Conservation (phyloP, 2,113 vertebrate genomes). For the Boulengeromyrus knoepffleri region DNA sequence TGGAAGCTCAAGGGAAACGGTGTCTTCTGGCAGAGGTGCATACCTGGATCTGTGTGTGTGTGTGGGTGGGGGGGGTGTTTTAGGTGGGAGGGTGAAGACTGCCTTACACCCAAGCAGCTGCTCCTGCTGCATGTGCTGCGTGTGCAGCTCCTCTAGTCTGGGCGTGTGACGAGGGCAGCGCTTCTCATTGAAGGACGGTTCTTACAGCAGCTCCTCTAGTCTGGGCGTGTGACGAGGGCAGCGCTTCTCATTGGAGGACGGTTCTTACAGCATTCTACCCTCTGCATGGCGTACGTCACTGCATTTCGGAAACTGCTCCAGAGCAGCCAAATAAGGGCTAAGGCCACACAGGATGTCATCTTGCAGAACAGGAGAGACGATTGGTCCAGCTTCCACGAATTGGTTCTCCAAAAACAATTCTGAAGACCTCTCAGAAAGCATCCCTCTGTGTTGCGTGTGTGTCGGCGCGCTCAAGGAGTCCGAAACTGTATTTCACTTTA, state of each 20-base stretch:
- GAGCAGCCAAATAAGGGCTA: not conserved
- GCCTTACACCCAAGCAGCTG: not conserved
- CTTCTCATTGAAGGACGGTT: not conserved
- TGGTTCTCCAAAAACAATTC: not conserved
- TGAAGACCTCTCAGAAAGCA: not conserved
- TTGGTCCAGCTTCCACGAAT: not conserved
- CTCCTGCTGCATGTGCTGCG: too few species aligned
- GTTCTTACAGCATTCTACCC: not conserved
- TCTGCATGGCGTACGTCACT: not conserved
- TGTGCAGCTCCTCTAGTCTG: not conserved
- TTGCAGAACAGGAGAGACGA: not conserved
- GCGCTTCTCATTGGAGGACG: not conserved
- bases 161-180: not conserved
- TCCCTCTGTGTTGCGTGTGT: not conserved
- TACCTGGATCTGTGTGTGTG: not conserved
- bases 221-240: not conserved
- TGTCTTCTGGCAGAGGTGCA: not conserved
- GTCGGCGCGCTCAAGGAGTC: not conserved
- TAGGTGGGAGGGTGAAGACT: not conserved
- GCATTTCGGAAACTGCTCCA: not conserved
- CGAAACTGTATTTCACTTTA: not conserved
- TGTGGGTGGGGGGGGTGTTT: not conserved
- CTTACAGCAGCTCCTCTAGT: not conserved
- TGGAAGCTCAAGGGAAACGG: not conserved
- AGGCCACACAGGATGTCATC: not conserved